Evolutionary conservation across 2,113 vertebrate genomes (phyloP).

Genomic region (Laticauda colubrina): DNA sequence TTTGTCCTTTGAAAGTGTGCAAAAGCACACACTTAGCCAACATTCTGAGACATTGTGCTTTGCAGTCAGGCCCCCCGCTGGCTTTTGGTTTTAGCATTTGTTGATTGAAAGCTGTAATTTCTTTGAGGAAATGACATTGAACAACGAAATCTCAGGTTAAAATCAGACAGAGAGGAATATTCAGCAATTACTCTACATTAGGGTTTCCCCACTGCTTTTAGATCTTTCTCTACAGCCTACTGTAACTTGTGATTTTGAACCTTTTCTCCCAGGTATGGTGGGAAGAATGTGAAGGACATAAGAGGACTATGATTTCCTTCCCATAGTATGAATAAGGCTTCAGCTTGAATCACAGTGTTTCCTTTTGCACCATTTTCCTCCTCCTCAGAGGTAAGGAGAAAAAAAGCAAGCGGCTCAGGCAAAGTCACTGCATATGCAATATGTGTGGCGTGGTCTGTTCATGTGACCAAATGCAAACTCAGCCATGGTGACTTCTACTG

Average conservation of each 20-base stretch:
- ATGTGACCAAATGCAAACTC: neutral
- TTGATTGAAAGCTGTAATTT: neutral
- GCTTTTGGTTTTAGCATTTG: neutral
- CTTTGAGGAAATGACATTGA: neutral
- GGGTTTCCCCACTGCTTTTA: neutral
- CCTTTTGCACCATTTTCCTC: neutral
- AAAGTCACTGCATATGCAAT: neutral
- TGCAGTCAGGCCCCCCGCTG: neutral
- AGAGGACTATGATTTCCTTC: neutral
- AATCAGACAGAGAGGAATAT: neutral
- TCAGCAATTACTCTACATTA: neutral
- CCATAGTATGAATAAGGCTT: neutral
- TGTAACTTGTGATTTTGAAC: neutral
- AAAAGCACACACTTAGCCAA: neutral
- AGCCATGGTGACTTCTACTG: neutral
- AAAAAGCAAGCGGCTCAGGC: neutral
- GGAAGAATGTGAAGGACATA: neutral
- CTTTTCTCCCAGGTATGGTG: neutral
- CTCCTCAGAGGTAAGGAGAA: neutral
- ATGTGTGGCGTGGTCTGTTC: neutral
- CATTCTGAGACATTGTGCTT: neutral
- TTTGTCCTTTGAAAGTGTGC: neutral
- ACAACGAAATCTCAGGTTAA: neutral
- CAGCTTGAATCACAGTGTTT: slow-evolving; percentile 6
- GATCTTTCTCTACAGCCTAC: neutral